Base-by-base conservation (phyloP, 1,140 invertebrate species). In the Venturia canescens region DNA sequence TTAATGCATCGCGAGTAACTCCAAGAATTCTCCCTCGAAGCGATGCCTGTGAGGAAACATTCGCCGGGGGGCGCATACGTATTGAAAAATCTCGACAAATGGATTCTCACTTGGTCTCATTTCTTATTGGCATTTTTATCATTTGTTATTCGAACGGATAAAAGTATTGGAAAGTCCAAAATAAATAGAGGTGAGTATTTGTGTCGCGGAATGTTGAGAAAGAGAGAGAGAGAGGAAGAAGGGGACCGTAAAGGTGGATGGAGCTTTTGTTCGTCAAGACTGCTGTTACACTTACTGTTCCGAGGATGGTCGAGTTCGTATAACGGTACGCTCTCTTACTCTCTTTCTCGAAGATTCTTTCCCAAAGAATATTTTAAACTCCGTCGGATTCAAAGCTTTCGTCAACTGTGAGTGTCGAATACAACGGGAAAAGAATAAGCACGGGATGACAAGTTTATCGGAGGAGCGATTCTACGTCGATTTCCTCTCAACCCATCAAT, bases 241-340 rank as follows among this genome's bases (percentile, higher is more conserved):
- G 60, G 11, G 23, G 23, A 23, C 18, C 16, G 50, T n/a, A 53
- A 53, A 63, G 23, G 23, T 63, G 21, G 38, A 72, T 72, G 38
- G 26, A 38, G 38, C 70, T 72, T 48, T 72, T 72, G 70, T 72
- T 72, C 70, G 48, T 48, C 38, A 16, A 26, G 3, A 72, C 70
- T 72, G 70, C 31, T 72, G 70, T 48, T 63, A 53, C n/a, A 63
- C 60, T 26, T 63, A 23, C 11, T 63, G 60, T 63, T 63, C 23
- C 7, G 21, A 48, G 50, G 34, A 34, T 60, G 74, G 50, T 77
- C 74, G 74, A 77, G 74, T 60, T 63, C 74, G 50, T 27, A 16
- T 60, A 77, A 77, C 60, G 74, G 70, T 72, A 72, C 21, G 6
- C 7, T 63, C 60, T 23, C n/a, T 21, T 3, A 26, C 60, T 63